Evolutionary conservation across 2,797 vertebrate species (phyloP), one percentile per base, ranked within the genome.

Genomic region (Chelmon rostratus): DNA sequence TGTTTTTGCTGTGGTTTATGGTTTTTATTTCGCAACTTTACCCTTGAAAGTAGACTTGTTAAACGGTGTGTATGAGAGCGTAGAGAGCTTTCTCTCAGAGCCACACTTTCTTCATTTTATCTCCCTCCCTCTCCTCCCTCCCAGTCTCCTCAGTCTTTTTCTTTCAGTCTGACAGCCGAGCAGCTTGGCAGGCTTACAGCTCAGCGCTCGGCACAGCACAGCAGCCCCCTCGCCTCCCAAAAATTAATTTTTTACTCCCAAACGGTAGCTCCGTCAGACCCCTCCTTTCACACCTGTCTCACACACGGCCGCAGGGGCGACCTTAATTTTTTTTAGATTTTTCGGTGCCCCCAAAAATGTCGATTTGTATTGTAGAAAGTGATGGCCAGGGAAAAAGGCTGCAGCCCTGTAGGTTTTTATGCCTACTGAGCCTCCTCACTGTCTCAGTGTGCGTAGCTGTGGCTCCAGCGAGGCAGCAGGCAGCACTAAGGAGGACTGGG

Each of bases 351-450:
- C 79, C 75, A 16, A 93, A 95, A 94, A 91, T 89, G 93, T 95
- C 82, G 80, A 94, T 94, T 94, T 95, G 93, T 92, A 95, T 92
- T 95, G 95, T 96, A 95, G 95, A 96, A 96, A 94, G 94, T 96
- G 94, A 96, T 87, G 93, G 88, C 89, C 87, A 86, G 95, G 95
- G 95, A 95, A 95, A 95, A 95, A 94, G 95, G 93, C 94, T 95
- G 93, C 93, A 90, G 91, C 92, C 90, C 88, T 90, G 89, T 93
- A 92, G 93, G 92, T 93, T 92, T 94, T 93, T 92, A 91, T 94
- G 93, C 92, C 93, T 93, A 90, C 92, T 82, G 92, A 94, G 92
- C 90, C 91, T 92, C 85, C 92, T 91, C 86, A 83, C 67, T 83
- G 76, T 81, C 46, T 84, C 92, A 91, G 92, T 91, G 90, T 92